Percentiles rank a stretch among this genome's conserved stretches.
phyloP scores from a whole-genome alignment of 2,888 invertebrate genomes.

The Bellardia pandia region DNA sequence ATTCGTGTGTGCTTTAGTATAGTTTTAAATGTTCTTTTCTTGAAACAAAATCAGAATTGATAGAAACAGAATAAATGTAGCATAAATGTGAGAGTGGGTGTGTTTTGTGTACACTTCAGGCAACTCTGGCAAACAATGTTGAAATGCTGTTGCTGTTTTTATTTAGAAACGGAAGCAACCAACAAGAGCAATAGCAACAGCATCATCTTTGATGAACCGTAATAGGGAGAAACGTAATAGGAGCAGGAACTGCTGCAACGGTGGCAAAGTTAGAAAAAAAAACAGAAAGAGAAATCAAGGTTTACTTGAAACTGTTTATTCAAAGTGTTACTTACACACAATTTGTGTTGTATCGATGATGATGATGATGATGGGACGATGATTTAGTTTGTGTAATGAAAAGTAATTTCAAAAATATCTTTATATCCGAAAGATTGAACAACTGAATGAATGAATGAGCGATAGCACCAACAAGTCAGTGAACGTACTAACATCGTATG shows the following conservation, averaged over 20 bases:
- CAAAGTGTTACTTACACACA: slow-evolving; percentile 55
- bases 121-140: slow-evolving; percentile 45
- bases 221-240: neutral
- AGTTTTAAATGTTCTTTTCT: slow-evolving; percentile 30
- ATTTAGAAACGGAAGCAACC: slow-evolving; percentile 32
- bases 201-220: neutral
- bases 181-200: slow-evolving; percentile 26
- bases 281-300: slow-evolving; percentile 9
- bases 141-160: slow-evolving; percentile 36
- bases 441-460: slow-evolving; percentile 12
- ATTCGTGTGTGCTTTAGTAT: neutral
- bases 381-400: slow-evolving; percentile 53
- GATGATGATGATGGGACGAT: neutral
- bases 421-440: slow-evolving; percentile 28
- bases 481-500: neutral
- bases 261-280: slow-evolving; percentile 3
- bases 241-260: slow-evolving; percentile 46
- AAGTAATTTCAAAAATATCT: slow-evolving; percentile 53
- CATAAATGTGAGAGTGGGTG: neutral
- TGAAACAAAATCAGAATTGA: slow-evolving; percentile 28
- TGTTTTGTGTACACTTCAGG: slow-evolving; percentile 25
- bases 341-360: slow-evolving; percentile 57
- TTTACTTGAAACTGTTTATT: slow-evolving; percentile 31
- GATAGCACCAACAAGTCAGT: neutral
- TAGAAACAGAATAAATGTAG: slow-evolving; percentile 19